A percentile compares a stretch with the other conserved stretches of the same genome.
phyloP scores from a whole-genome alignment of 2,113 vertebrate species.

The Scomber colias region DNA sequence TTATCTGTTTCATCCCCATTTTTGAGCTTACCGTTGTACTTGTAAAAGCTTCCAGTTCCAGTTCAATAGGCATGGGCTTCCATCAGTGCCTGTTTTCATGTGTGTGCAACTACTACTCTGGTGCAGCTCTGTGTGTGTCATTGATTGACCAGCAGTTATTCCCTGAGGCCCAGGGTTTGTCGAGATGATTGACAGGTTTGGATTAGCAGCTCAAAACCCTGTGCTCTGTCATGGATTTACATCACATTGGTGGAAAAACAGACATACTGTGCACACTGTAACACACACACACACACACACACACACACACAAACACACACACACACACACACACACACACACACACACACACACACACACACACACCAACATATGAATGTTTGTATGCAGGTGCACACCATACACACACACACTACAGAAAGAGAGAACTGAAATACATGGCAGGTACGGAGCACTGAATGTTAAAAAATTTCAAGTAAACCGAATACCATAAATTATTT shows the following conservation, averaged over 20 bases:
- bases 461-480: constrained; percentile 2
- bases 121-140: constrained; percentile 37
- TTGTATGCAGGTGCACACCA: neutral
- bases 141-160: constrained; percentile 60
- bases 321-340: neutral
- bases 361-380: too few relatives aligned
- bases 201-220: constrained; percentile 62
- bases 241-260: neutral
- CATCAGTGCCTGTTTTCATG: neutral
- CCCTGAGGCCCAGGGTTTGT: constrained; percentile 46
- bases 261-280: neutral
- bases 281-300: neutral
- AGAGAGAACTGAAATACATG: neutral
- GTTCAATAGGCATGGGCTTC: neutral
- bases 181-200: constrained; percentile 71
- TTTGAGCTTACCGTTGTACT: constrained; percentile 1
- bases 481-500: too few relatives aligned
- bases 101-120: constrained; percentile 16
- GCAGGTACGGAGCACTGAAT: constrained; percentile 5
- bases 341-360: too few relatives aligned
- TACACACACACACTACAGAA: too few relatives aligned
- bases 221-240: constrained; percentile 49
- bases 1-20: neutral
- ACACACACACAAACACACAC: neutral
- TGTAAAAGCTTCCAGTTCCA: constrained; percentile 12